Base-by-base conservation (phyloP, 2,797 vertebrate genomes). In the Enteromius trimaculatus region DNA sequence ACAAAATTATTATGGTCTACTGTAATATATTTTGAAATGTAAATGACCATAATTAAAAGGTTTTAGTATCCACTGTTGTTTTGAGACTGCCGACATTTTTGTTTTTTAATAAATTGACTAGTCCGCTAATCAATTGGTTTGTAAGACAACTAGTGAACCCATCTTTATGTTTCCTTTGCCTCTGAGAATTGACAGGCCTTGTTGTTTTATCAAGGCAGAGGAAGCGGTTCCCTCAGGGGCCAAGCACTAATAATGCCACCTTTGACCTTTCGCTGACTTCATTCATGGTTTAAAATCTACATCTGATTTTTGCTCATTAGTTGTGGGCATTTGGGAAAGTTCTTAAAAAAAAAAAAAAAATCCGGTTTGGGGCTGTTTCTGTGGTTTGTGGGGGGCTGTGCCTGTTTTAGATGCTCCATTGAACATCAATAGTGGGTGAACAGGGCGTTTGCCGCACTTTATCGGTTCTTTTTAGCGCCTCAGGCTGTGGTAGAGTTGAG, bases 401-500 rank as follows among this genome's bases (percentile, higher is more conserved):
- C 81, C 64, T 84, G 86, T 89, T 90, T 87, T 81, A 60, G 82
- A 90, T 88, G 89, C 88, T 90, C 86, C 84, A 87, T 85, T 90
- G 89, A 90, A 87, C 89, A 87, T 81, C 85, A 87, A 90, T 89
- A 76, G 87, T 39, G 29, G 4, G 19, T 82, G 86, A 87, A 84
- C 55, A 14, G 44, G 80, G 76, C 60, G 69, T 65, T 86, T 77
- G 66, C 74, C 39, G 62, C 77, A 51, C 72, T 85, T 82, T 79
- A 37, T 80, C 34, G 51, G 31, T 62, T 75, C 58, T 55, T 51
- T 55, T 82, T 21, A 53, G 60, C 6, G 10, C n/a, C 34, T 37
- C 44, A 14, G 58, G 62, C 71, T 62, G 11, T 49, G 79, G 23
- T 19, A 44, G 34, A 23, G 1, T 62, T 31, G 49, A 42, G 39